Evolutionary conservation across 2,113 vertebrate species (phyloP), one percentile per base, ranked within the genome.

Genomic region (Scortum barcoo): DNA sequence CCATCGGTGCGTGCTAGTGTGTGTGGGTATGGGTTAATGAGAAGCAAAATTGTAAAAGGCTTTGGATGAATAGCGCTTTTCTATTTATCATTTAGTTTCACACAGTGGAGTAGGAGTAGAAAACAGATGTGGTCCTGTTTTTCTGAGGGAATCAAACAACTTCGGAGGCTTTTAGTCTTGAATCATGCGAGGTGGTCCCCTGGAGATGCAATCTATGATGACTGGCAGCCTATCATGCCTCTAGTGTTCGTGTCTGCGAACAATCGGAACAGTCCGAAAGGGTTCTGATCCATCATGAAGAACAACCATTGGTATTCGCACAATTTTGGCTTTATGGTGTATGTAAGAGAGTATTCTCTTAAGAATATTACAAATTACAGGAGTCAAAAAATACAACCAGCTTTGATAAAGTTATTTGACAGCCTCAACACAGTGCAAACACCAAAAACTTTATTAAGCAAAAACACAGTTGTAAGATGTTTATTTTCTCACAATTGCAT

Each of bases 401-500:
- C 4, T 69, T 61, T 48, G 19, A 73, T 17, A 61, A 74, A 74
- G 12, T 61, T 46, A 17, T 33, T 76, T 36, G 36, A 50, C 58
- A 33, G 36, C 50, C 17, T 62, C 17, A 16, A 63, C 42, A 46
- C 24, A 36, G 50, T 33, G 17, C 36, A 46, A 40, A 50, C 36
- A 36, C 33, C 33, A 36, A 36, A 36, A 36, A 36, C 33, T 36
- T 36, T n/a, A n/a, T n/a, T n/a, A n/a, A n/a, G n/a, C n/a, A n/a
- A n/a, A n/a, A n/a, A n/a, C n/a, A n/a, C n/a, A n/a, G n/a, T n/a
- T n/a, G n/a, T 50, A 22, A 70, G 14, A 16, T 77, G 50, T 76
- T 72, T 50, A 69, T 54, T 70, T 77, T 26, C 57, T 36, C 14
- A 57, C 36, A 76, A 54, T 33, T 26, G 63, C 26, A 62, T 38